phyloP scores from a whole-genome alignment of 2,797 vertebrate species.

The Phoeniculus purpureus region DNA sequence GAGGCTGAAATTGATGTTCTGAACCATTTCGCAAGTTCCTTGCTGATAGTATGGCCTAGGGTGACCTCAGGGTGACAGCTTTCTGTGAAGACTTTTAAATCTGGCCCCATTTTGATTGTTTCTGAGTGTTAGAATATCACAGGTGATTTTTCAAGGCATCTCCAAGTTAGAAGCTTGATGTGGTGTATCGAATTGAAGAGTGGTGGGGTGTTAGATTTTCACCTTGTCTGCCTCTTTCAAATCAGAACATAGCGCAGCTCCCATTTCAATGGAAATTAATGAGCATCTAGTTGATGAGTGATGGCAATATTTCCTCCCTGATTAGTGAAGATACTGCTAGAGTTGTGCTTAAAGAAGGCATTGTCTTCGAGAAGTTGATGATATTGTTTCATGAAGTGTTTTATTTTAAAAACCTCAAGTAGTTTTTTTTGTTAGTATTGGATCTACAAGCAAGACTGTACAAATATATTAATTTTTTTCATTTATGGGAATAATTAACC shows the following conservation, averaged over 20 bases:
- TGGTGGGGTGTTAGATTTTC: not conserved
- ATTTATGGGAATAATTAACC: not conserved
- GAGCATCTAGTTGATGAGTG: not conserved
- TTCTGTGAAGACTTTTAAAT: not conserved
- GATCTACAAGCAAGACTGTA: not conserved
- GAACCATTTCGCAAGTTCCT: not conserved
- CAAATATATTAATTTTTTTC: not conserved
- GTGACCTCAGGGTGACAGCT: not conserved
- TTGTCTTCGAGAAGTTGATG: not conserved
- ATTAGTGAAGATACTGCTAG: not conserved
- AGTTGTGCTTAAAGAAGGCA: not conserved
- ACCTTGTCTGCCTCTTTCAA: not conserved
- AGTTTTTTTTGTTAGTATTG: not conserved
- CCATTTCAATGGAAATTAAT: not conserved
- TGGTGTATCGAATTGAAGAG: not conserved
- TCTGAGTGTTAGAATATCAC: not conserved
- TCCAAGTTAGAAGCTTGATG: not conserved
- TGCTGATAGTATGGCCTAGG: not conserved
- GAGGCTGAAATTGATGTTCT: not conserved
- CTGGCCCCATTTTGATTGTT: not conserved
- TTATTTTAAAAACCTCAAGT: not conserved
- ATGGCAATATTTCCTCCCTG: not conserved
- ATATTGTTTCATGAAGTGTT: not conserved
- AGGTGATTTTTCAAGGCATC: not conserved
- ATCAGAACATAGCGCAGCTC: not conserved